Base-by-base conservation (phyloP, 2,797 vertebrate genomes). In the Micropoecilia bifurca region DNA sequence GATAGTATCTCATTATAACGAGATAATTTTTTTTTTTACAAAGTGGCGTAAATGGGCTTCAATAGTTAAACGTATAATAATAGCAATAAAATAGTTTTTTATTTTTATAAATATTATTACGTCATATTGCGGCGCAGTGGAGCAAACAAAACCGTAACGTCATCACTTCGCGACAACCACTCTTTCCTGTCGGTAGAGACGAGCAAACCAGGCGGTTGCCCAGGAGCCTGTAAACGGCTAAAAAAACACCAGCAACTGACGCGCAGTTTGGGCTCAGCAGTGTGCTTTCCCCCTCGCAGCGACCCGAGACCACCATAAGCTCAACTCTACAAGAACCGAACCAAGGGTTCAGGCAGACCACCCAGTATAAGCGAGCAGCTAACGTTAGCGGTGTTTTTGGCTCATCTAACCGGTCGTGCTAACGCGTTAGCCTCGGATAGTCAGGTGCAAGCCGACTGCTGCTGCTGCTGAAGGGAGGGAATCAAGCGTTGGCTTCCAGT, bases 151-250 rank as follows among this genome's bases (percentile, higher is more conserved):
- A 86, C 33, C 10, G 7, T 81, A 10, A 0, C 92, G 33, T 95
- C 94, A 95, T 92, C 88, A 78, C 1, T 16, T 9, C 47, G 95
- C 92, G 94, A 91, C 94, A 91, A 80, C 81, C 75, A 85, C 83
- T 93, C 85, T 88, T 87, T 90, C 90, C 83, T 91, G 93, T 94
- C 90, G 88, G 92, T 90, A 89, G 81, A 91, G 88, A 89, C 78
- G 87, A 91, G 75, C 90, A 85, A 86, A 87, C 66, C 93, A 90
- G 80, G 82, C 88, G 91, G 88, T 79, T 66, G 80, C 88, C 69
- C 81, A 81, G 78, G 75, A 91, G 82, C 48, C 86, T 82, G 66
- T 83, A 82, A 78, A 86, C 75, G 80, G 84, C 79, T 71, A 20
- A 82, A 88, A 88, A 80, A 89, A 76, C 79, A 72, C 71, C 72